These are phyloP conservation scores for Microcebus jonahi DNA, from an alignment of 2,113 vertebrate species.

Conservation along the genomic window DNA sequence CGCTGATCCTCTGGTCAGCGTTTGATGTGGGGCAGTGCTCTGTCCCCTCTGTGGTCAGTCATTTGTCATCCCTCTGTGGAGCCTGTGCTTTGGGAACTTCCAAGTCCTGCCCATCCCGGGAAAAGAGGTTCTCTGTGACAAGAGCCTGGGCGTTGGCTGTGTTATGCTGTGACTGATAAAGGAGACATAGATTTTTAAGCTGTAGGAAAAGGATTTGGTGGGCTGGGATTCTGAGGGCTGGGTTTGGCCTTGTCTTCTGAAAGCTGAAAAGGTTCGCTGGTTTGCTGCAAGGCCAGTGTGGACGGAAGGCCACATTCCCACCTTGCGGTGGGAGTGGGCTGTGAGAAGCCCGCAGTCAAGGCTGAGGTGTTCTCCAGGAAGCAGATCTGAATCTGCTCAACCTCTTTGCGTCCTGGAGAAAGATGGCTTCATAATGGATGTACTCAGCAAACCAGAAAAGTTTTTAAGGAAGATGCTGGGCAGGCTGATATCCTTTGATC, in stretches of 20 bases:
- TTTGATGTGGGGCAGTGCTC: too few relatives aligned
- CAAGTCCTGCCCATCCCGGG: neutral
- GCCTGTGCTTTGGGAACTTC: neutral
- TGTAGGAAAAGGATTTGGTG: neutral
- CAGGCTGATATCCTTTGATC: neutral
- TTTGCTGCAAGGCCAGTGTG: neutral
- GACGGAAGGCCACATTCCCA: rapidly evolving
- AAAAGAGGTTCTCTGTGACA: neutral
- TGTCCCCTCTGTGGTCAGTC: neutral
- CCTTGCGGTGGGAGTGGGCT: rapidly evolving
- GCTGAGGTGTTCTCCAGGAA: neutral
- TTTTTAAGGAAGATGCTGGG: neutral
- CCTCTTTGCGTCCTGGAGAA: neutral
- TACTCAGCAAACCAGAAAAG: neutral
- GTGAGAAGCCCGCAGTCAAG: neutral
- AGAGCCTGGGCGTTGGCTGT: neutral
- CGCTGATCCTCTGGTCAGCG: too few relatives aligned
- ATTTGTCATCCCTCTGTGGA: neutral
- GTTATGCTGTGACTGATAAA: neutral
- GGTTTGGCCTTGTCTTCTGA: neutral
- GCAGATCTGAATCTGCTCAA: neutral
- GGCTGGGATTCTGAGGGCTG: neutral
- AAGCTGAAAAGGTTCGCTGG: neutral
- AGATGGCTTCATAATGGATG: neutral
- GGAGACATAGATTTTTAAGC: neutral